Evolutionary conservation across 2,888 invertebrate genomes (phyloP), one percentile per base, ranked within the genome.

Genomic region (Deilephila porcellus): DNA sequence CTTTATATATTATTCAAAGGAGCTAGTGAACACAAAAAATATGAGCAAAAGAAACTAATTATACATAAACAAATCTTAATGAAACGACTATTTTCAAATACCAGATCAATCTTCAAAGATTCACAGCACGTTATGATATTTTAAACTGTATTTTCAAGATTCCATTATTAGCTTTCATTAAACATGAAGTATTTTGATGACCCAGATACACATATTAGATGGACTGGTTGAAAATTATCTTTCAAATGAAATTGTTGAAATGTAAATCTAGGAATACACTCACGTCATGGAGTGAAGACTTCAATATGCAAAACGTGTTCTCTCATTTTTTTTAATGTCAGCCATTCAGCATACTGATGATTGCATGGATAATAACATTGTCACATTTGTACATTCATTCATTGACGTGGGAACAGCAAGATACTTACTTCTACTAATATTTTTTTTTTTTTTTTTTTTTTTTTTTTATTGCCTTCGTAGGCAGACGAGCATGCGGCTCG

Each of bases 181-280:
- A 52, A 67, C 64, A 67, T 45, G 17, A 67, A 52, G 45, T 67
- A 29, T 67, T 67, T 67, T 67, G 67, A 67, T 67, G 45, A 67
- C 67, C 67, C 52, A 45, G 25, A 67, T 67, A 67, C 25, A 67
- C 52, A 45, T 67, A 67, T 67, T 52, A 67, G 67, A 25, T 20
- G 25, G 25, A 52, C 45, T 52, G 14, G 45, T 67, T 52, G 20
- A 45, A 67, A 52, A 52, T 67, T 67, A 67, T 67, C 64, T 64
- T 64, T 14, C 11, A 37, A 20, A 64, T 64, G 45, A 64, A 45
- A 64, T 37, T 37, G 45, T 64, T 52, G 67, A 67, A 67, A 67
- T 67, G 45, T 25, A 52, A 67, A 67, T 67, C 14, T 45, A 45
- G 45, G 37, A 37, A 52, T 67, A 52, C 67, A 45, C 52, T 52